Evolutionary conservation across 2,888 invertebrate species (phyloP), one percentile per base, ranked within the genome.

Genomic region (Clistopyga incitator): DNA sequence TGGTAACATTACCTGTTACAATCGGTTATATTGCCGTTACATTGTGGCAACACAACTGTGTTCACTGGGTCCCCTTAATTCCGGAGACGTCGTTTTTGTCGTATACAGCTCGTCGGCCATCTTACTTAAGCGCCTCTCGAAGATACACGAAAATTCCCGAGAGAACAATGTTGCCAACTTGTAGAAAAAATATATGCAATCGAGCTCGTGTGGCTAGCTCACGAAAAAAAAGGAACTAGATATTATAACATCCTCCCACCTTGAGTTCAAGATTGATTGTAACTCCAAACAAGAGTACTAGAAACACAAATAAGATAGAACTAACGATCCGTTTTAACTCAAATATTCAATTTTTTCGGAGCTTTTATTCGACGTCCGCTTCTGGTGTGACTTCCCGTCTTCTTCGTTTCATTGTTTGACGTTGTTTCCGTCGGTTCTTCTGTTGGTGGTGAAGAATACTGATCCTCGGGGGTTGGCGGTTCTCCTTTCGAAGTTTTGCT

Each of bases 241-340:
- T 23, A 25, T 38, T 25, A 34, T 50, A 25, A 75, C 64, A 75
- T 76, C 29, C 65, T 76, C 76, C 76, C 65, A 76, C 59, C 65
- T 76, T 76, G 76, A 76, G 76, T 64, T 64, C 11, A 34, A 45
- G 42, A 67, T 13, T 11, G 0, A 10, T 65, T 65, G 29, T 23
- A 67, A 29, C 67, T 67, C 29, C 25, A 67, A 67, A 67, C 20
- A 65, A 6, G 45, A 20, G 11, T 20, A 6, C 13, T 20, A 29
- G 25, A 15, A 13, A 45, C 34, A 67, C 65, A 20, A 47, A 67
- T 67, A 25, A 25, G 23, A 8, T 42, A 65, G 13, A 18, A 11
- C 18, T 38, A 42, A 42, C 25, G 38, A 15, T 15, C 6, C 34
- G 34, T 34, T 34, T 34, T 38, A 10, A 38, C 10, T 67, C 23